Evolutionary conservation across 2,888 invertebrate species (phyloP).

Genomic region (Eledone cirrhosa): DNA sequence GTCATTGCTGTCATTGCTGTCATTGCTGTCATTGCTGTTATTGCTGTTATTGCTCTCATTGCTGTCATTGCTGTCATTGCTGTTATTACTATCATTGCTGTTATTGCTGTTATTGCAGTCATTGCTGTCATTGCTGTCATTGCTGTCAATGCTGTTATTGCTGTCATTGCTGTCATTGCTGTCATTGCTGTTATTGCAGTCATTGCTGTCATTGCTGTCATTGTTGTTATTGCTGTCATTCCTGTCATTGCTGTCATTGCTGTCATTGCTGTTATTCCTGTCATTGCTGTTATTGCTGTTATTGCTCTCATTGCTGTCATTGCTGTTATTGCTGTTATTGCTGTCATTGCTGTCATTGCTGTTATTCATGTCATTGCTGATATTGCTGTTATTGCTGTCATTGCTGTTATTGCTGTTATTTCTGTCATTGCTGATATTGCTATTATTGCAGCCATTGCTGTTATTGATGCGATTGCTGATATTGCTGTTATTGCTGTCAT

Average conservation of each 20-base stretch:
- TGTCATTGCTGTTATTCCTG: too few species aligned
- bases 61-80: too few species aligned
- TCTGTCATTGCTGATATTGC: too few species aligned
- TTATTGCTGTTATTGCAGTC: constrained; percentile 13
- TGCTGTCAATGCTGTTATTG: too few species aligned
- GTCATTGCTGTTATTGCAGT: too few species aligned
- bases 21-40: background rate
- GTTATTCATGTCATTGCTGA: too few species aligned
- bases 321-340: constrained; percentile 7
- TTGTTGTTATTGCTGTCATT: constrained; percentile 1
- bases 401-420: too few species aligned
- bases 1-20: constrained; percentile 3
- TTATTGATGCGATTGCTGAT: too few species aligned
- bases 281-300: too few species aligned
- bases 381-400: background rate
- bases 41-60: constrained; percentile 7
- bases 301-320: too few species aligned
- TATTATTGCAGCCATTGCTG: too few species aligned
- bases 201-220: background rate
- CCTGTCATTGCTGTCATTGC: background rate
- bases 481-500: too few species aligned
- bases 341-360: background rate
- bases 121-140: background rate
- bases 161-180: constrained; percentile 13
- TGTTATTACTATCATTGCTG: constrained; percentile 13